phyloP scores from a whole-genome alignment of 2,888 invertebrate genomes.

The Polydesmus complanatus region DNA sequence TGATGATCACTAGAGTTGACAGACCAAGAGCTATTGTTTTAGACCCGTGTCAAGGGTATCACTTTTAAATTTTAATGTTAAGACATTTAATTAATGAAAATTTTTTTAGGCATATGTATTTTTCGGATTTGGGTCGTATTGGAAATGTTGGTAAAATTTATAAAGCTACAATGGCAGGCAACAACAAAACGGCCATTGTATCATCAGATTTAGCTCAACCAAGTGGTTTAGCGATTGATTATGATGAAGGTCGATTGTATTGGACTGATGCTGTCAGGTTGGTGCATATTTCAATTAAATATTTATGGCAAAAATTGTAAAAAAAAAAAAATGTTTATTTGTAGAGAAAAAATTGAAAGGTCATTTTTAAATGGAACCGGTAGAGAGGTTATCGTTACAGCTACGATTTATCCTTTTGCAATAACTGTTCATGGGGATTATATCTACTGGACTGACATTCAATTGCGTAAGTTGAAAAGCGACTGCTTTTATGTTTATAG shows the following conservation, averaged over 20 bases:
- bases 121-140: constrained; percentile 89
- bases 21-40: constrained; percentile 87
- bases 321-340: constrained; percentile 15
- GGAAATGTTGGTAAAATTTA: constrained; percentile 88
- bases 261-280: constrained; percentile 90
- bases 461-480: constrained; percentile 43
- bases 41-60: constrained; percentile 81
- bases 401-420: constrained; percentile 90
- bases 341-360: constrained; percentile 76
- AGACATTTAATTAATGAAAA: neutral
- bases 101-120: constrained; percentile 56
- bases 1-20: constrained; percentile 85
- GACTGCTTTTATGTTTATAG: neutral
- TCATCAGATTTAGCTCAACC: constrained; percentile 85
- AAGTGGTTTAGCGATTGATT: constrained; percentile 88
- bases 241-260: constrained; percentile 66
- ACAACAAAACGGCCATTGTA: constrained; percentile 71
- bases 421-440: constrained; percentile 78
- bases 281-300: constrained; percentile 14
- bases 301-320: neutral
- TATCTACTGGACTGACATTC: constrained; percentile 94
- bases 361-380: constrained; percentile 74
- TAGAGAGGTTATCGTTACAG: constrained; percentile 67
- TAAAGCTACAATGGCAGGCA: constrained; percentile 91
- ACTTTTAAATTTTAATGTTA: constrained; percentile 1